A percentile compares a stretch with the other conserved stretches of the same genome.
Evolutionary conservation across 2,113 vertebrate genomes (phyloP).

Genomic region (Dipodomys ordii): DNA sequence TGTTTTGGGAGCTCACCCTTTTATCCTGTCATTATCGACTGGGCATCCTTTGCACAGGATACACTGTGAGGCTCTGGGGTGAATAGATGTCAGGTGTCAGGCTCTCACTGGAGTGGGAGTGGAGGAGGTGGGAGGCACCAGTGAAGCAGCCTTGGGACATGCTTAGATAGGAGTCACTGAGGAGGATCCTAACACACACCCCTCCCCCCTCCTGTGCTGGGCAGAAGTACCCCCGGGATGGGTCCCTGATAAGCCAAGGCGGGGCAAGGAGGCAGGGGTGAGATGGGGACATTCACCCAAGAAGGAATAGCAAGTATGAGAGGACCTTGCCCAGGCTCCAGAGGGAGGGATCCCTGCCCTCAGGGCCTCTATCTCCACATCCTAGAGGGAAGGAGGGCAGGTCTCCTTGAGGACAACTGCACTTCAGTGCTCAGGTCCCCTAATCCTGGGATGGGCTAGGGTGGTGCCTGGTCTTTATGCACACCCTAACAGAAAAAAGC

Average conservation of each 20-base stretch:
- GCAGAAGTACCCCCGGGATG: neutral
- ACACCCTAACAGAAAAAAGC: neutral
- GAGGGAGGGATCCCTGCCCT: neutral
- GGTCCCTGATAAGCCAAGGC: neutral
- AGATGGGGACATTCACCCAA: neutral
- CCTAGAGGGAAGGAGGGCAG: neutral
- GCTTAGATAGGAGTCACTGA: neutral
- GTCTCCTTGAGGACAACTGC: neutral
- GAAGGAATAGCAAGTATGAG: neutral
- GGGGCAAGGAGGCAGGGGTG: neutral
- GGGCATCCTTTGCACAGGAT: neutral
- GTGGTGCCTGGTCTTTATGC: neutral
- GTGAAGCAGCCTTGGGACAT: neutral
- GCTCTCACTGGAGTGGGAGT: neutral
- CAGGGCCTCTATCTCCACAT: neutral
- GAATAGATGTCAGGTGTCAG: neutral
- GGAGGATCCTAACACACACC: too few relatives aligned
- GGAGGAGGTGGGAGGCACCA: neutral
- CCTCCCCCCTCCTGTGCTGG: fast-evolving
- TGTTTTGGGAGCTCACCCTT: neutral
- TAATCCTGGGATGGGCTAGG: too few relatives aligned
- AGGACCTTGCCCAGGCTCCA: neutral
- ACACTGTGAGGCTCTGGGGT: neutral
- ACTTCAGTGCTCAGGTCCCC: neutral
- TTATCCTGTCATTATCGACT: neutral